These are phyloP conservation scores for Falco rusticolus DNA, from an alignment of 2,797 vertebrate genomes.

Conservation along the genomic window DNA sequence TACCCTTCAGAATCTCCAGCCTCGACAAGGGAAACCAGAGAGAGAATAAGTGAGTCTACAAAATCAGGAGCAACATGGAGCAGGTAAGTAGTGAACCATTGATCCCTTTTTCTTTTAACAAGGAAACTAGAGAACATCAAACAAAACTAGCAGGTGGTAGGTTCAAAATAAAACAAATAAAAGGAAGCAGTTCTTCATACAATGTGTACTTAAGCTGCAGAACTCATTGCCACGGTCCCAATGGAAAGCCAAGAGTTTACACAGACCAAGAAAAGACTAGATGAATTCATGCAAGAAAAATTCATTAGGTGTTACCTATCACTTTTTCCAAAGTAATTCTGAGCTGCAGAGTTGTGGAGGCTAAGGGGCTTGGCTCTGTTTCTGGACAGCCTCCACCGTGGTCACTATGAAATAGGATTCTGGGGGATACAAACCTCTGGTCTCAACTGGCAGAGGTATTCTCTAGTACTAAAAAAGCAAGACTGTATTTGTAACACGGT, in stretches of 20 bases:
- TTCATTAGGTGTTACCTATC: conserved; percentile 19
- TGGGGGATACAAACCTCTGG: background rate
- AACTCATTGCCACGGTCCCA: conserved; percentile 39
- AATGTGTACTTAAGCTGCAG: conserved; percentile 61
- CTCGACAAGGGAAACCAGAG: background rate
- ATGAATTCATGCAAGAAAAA: conserved; percentile 53
- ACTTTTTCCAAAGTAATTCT: background rate
- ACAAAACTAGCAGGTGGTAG: conserved; percentile 69
- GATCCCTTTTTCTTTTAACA: conserved; percentile 42
- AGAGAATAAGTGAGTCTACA: background rate
- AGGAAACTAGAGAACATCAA: conserved; percentile 69
- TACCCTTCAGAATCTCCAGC: background rate
- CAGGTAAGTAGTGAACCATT: conserved; percentile 28
- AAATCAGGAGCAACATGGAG: background rate
- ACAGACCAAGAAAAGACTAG: conserved; percentile 23
- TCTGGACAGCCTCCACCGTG: background rate
- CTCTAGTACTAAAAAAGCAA: background rate
- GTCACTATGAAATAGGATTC: background rate
- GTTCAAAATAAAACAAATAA: conserved; percentile 72
- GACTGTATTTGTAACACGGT: background rate
- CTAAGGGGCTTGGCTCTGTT: background rate
- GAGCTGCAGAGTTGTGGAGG: background rate
- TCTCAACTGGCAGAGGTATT: background rate
- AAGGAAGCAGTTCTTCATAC: conserved; percentile 67
- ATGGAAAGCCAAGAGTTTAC: conserved; percentile 51